phyloP scores from a whole-genome alignment of 2,113 vertebrate genomes.

The Orycteropus afer region DNA sequence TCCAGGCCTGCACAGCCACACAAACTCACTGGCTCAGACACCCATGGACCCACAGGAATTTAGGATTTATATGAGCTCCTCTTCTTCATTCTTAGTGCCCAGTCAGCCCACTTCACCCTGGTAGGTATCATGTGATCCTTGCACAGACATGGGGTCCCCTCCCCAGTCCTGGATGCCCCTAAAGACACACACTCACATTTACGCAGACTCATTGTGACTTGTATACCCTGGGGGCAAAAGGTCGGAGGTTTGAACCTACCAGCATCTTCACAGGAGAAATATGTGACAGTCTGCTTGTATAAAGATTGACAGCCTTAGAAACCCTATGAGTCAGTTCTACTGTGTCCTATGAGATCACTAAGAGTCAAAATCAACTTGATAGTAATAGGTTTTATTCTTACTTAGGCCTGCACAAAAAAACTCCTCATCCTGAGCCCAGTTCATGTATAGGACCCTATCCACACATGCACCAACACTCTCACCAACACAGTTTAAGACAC shows the following conservation, averaged over 20 bases:
- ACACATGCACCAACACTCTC: neutral
- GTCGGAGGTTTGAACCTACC: neutral
- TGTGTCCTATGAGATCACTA: neutral
- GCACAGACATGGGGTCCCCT: neutral
- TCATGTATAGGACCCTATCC: neutral
- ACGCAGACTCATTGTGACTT: neutral
- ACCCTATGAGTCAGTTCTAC: neutral
- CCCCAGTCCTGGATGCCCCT: neutral
- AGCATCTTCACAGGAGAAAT: neutral
- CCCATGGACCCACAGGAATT: neutral
- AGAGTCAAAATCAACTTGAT: neutral
- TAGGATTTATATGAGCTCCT: too few relatives aligned
- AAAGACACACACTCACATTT: neutral
- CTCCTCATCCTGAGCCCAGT: neutral
- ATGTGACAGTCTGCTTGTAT: neutral
- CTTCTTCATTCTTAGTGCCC: neutral
- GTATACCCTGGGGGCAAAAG: neutral
- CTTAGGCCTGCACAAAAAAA: too few relatives aligned
- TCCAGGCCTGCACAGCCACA: neutral
- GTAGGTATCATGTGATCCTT: neutral
- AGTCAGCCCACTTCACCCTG: accelerated
- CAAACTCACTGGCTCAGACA: neutral
- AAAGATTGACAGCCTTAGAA: neutral
- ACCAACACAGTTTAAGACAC: neutral
- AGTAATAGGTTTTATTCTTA: neutral